A percentile compares a stretch with the other conserved stretches of the same genome.
Evolutionary conservation across 2,113 vertebrate species (phyloP).

Genomic region (Benitochromis conjunctus): DNA sequence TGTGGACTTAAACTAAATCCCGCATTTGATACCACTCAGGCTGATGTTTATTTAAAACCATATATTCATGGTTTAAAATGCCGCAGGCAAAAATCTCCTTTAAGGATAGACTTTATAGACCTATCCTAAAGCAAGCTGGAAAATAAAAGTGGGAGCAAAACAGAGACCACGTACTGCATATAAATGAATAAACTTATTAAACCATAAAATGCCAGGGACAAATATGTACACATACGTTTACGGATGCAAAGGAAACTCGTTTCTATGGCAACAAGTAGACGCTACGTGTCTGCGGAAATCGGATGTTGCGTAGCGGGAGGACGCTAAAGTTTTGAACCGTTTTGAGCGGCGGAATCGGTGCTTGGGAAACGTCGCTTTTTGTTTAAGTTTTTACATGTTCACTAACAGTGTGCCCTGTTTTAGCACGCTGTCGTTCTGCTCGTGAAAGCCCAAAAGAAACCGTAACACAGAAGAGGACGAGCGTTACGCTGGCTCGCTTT

Average conservation of each 20-base stretch:
- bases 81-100: background rate
- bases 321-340: constrained; percentile 59
- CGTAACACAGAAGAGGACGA: too few relatives aligned
- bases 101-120: background rate
- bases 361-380: background rate
- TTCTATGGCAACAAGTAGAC: background rate
- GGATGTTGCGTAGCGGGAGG: constrained; percentile 56
- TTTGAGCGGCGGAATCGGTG: constrained; percentile 37
- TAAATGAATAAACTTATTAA: background rate
- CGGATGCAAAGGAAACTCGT: background rate
- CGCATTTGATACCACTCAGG: background rate
- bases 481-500: background rate
- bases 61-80: background rate
- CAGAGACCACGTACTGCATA: background rate
- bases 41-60: background rate
- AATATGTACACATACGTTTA: background rate
- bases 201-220: background rate
- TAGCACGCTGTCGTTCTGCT: background rate
- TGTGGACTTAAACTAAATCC: constrained; percentile 7
- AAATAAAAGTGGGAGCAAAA: background rate
- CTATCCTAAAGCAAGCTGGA: background rate
- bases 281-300: constrained; percentile 18
- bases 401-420: rapidly evolving
- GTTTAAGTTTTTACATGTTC: background rate
- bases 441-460: background rate